Percentiles rank a stretch among this genome's conserved stretches.
Conservation (phyloP, 2,888 invertebrate genomes). For the Andricus quercusramuli region DNA sequence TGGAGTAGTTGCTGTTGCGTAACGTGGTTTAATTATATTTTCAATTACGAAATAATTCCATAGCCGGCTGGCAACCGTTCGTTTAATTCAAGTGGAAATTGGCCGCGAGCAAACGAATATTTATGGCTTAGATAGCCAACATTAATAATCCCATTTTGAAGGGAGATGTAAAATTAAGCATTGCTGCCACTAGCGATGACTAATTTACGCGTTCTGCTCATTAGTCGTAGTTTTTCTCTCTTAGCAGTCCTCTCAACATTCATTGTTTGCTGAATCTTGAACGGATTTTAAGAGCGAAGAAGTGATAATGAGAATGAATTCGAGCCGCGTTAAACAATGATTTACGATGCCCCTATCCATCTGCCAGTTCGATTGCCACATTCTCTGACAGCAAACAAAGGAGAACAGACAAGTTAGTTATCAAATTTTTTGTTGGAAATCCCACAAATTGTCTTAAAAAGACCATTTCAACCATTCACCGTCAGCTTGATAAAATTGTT, state of each 20-base stretch:
- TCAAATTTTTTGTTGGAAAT: conserved; percentile 6
- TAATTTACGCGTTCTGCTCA: conserved; percentile 32
- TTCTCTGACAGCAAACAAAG: conserved; percentile 17
- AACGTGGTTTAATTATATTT: conserved; percentile 36
- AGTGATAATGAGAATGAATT: conserved; percentile 38
- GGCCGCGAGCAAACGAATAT: conserved; percentile 35
- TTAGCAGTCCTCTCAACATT: neutral
- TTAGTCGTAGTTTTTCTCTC: conserved; percentile 24
- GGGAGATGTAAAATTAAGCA: conserved; percentile 41
- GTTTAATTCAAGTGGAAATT: conserved; percentile 40
- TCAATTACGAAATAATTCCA: conserved; percentile 42
- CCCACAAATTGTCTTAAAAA: neutral
- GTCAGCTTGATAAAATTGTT: too few relatives aligned
- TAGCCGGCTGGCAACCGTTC: conserved; percentile 20
- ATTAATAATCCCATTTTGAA: conserved; percentile 39
- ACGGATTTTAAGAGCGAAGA: conserved; percentile 30
- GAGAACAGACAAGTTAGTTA: conserved; percentile 6
- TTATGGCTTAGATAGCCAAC: conserved; percentile 35
- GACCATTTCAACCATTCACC: too few relatives aligned
- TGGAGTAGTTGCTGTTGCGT: conserved; percentile 14
- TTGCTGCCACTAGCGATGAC: conserved; percentile 35
- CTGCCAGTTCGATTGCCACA: conserved; percentile 17
- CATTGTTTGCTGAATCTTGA: conserved; percentile 44
- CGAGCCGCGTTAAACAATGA: conserved; percentile 35
- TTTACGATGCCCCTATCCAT: conserved; percentile 37